Evolutionary conservation across 2,888 invertebrate genomes (phyloP), one percentile per base, ranked within the genome.

Genomic region (Melinaea menophilus): DNA sequence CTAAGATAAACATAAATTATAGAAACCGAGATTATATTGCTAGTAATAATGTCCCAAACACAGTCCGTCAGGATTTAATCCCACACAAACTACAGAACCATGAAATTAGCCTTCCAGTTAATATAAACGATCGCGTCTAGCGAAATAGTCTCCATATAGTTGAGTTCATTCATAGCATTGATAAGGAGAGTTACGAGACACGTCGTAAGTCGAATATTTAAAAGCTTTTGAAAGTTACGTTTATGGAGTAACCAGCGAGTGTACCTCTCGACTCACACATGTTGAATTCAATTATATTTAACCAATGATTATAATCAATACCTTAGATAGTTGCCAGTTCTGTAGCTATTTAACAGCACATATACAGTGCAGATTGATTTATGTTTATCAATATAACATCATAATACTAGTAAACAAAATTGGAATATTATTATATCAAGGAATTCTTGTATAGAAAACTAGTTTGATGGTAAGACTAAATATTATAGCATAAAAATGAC

Each of bases 121-220:
- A 31, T 61, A 61, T 61, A 57, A 56, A 61, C 48, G 35, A 61
- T 57, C 51, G 35, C 33, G 37, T 48, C 35, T 75, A 65, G 61
- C 55, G 72, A 82, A 81, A 85, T 82, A 78, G 79, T 80, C 69
- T 71, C 74, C 73, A 76, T 74, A 67, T 48, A 13, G 5, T n/a
- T 41, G 22, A 34, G 47, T 58, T 48, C 51, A 51, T 51, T 31
- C 3, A 51, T 51, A 1, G 13, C 34, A 35, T 4, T 54, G 35
- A 59, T 41, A 59, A 41, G 54, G 51, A 51, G 59, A 59, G 12
- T 54, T 35, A 35, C 13, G 58, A 51, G 55, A n/a, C 34, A 59
- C n/a, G 46, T 46, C 13, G 31, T 5, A 46, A 33, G 12, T 45
- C n/a, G 12, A 45, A 55, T 59, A 59, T 55, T 59, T 13, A 55